These are phyloP conservation scores for Bucorvus abyssinicus DNA, from an alignment of 2,797 vertebrate species.

Conservation along the genomic window DNA sequence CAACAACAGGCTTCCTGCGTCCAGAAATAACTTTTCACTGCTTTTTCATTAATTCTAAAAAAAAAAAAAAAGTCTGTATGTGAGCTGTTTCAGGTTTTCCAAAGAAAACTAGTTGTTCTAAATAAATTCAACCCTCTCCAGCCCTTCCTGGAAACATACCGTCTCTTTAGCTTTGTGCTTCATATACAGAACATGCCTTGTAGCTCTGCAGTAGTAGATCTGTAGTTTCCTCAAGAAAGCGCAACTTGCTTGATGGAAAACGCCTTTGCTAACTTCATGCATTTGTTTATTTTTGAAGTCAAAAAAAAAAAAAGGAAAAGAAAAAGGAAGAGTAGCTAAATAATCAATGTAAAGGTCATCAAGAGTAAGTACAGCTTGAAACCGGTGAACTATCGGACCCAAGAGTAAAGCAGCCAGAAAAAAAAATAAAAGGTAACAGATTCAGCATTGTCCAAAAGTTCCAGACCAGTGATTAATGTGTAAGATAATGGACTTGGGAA, in stretches of 20 bases:
- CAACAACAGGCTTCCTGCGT: slow-evolving; percentile 7
- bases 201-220: background rate
- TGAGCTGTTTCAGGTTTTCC: background rate
- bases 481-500: slow-evolving; percentile 99
- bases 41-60: background rate
- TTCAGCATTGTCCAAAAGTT: slow-evolving; percentile 98
- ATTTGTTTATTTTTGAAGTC: background rate
- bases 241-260: slow-evolving; percentile 6
- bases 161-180: background rate
- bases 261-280: background rate
- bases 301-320: background rate
- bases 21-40: slow-evolving; percentile 35
- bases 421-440: slow-evolving; percentile 80
- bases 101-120: background rate
- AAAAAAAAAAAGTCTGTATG: background rate
- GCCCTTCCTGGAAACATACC: background rate
- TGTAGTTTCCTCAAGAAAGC: background rate
- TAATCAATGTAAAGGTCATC: slow-evolving; percentile 75
- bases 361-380: slow-evolving; percentile 67
- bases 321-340: slow-evolving; percentile 61
- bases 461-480: slow-evolving; percentile 99
- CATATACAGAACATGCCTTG: background rate
- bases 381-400: slow-evolving; percentile 72
- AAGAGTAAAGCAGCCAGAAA: slow-evolving; percentile 72
- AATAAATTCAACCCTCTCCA: background rate